phyloP scores from a whole-genome alignment of 2,888 invertebrate genomes.

The Sisyra nigra region DNA sequence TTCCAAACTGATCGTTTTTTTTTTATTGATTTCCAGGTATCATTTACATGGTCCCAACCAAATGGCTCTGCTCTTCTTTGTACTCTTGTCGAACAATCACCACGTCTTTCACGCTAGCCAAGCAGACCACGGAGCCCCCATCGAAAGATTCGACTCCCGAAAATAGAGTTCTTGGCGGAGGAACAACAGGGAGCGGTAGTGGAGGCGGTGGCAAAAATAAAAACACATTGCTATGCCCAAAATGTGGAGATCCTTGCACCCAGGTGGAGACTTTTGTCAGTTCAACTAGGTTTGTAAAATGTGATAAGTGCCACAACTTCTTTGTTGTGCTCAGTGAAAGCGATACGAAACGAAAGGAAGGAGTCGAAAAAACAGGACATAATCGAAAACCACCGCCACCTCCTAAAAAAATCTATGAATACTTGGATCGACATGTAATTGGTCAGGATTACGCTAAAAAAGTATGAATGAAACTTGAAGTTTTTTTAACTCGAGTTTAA shows the following conservation, averaged over 20 bases:
- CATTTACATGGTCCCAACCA: slow-evolving; percentile 18
- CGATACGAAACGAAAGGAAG: slow-evolving; percentile 82
- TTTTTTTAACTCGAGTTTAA: too few relatives aligned
- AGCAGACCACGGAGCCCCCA: slow-evolving; percentile 16
- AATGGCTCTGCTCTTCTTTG: slow-evolving; percentile 13
- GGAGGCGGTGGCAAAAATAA: slow-evolving; percentile 50
- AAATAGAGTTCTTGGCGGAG: slow-evolving; percentile 11
- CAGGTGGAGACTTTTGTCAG: slow-evolving; percentile 95
- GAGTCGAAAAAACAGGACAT: slow-evolving; percentile 53
- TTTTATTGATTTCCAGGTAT: slow-evolving; percentile 15
- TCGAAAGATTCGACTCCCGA: slow-evolving; percentile 14
- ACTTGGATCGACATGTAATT: slow-evolving; percentile 89
- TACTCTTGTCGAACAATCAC: slow-evolving; percentile 16
- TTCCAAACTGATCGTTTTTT: slow-evolving; percentile 7
- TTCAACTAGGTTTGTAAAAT: slow-evolving; percentile 93
- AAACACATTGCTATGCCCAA: slow-evolving; percentile 77
- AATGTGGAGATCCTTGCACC: slow-evolving; percentile 94
- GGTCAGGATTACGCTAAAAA: slow-evolving; percentile 97
- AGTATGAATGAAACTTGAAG: slow-evolving; percentile 22
- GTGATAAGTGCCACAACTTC: slow-evolving; percentile 96
- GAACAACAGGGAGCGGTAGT: slow-evolving; percentile 23
- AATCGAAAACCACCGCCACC: slow-evolving; percentile 83
- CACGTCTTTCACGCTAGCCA: slow-evolving; percentile 20
- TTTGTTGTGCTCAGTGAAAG: slow-evolving; percentile 90
- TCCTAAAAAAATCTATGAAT: slow-evolving; percentile 93